Base-by-base conservation (phyloP, 2,797 vertebrate species). In the Gephyroberyx darwinii region DNA sequence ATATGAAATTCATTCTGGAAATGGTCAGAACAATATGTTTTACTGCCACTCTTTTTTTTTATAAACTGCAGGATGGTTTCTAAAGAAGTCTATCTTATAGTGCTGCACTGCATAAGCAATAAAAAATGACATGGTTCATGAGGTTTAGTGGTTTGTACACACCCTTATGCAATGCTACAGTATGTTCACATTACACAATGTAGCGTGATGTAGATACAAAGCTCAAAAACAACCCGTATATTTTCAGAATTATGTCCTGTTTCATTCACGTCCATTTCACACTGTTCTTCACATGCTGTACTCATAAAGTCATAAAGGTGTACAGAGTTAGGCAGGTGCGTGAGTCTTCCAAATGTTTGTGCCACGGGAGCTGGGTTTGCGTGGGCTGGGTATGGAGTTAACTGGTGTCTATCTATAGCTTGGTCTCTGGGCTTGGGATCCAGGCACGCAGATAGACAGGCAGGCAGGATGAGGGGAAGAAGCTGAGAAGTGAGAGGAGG, bases 301-400 rank as follows among this genome's bases (percentile, higher is more conserved):
- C 4, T 26, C 26, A 26, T 26, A 26, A 26, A 41, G 20, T 6
- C 26, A 26, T 65, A 41, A 37, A 75, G 60, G 60, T 69, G 69
- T 65, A 45, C 30, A 17, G 58, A 82, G 59, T 71, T 54, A 82
- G 71, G 67, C 66, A 75, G 84, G 71, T 85, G 85, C 61, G 64
- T 84, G 88, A 73, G 61, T 75, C 69, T 69, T 69, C 73, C 68
- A 71, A 88, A 83, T 83, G 80, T 83, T 85, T 73, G 74, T 37
- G 62, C 85, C 66, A 79, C 79, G 64, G 82, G 78, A 71, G 55
- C 19, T 35, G 22, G 68, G 74, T 70, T 78, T 30, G 76, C 37
- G 76, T 90, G 86, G 89, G 85, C 69, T 82, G 73, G 71, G 53
- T 59, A 14, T 66, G 45, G 74, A 75, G 74, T 80, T 77, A 81